Percentiles rank a stretch among this genome's conserved stretches.
phyloP scores from a whole-genome alignment of 2,888 invertebrate genomes.

The Drosophila monieri region DNA sequence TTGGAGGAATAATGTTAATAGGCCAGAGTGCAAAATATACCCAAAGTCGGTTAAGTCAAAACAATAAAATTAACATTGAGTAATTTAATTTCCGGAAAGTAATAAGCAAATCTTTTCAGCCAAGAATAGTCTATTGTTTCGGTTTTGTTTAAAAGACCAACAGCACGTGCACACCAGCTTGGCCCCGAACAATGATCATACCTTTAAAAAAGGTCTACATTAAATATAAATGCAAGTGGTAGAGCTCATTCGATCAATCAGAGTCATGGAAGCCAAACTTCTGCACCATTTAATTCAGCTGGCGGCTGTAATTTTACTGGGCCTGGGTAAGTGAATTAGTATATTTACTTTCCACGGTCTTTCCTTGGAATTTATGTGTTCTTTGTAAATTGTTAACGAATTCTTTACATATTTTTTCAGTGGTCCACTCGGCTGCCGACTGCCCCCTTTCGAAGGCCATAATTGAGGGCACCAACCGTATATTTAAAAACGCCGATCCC shows the following conservation, averaged over 20 bases:
- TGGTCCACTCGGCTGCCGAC: constrained; percentile 21
- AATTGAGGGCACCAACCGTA: constrained; percentile 42
- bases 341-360: background rate
- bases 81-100: background rate
- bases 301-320: constrained; percentile 15
- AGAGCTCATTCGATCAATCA: background rate
- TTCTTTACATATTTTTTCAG: background rate
- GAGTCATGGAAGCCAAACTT: constrained; percentile 26
- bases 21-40: too few species aligned
- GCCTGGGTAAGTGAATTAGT: constrained; percentile 17
- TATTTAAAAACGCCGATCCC: constrained; percentile 30
- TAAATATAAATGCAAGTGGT: constrained; percentile 19
- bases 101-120: background rate
- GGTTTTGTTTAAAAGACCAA: background rate
- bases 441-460: constrained; percentile 28
- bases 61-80: background rate
- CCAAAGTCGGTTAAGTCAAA: background rate
- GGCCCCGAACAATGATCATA: constrained; percentile 13
- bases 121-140: constrained; percentile 18
- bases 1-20: too few species aligned
- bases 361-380: background rate
- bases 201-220: background rate
- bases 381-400: too few species aligned
- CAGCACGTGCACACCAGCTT: background rate
- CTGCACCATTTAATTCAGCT: constrained; percentile 3